Evolutionary conservation across 2,113 vertebrate species (phyloP).

Genomic region (Nothocercus julius): DNA sequence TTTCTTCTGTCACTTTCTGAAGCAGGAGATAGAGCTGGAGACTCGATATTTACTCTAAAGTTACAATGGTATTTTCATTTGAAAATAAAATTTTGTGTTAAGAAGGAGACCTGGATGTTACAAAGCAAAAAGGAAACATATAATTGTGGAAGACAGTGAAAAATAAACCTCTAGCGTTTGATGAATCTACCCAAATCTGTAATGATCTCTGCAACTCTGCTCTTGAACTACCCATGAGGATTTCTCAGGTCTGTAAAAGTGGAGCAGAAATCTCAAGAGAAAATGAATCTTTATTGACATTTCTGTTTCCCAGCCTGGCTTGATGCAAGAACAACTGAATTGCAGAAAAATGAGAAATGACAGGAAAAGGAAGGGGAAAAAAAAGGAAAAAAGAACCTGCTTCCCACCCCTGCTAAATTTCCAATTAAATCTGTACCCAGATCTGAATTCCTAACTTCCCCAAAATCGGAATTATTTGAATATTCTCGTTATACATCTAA

Average conservation of each 20-base stretch:
- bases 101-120: neutral
- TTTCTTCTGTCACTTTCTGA: neutral
- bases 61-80: neutral
- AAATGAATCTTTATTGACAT: constrained; percentile 5
- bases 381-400: neutral
- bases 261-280: neutral
- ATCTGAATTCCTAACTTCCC: neutral
- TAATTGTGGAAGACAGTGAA: neutral
- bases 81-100: neutral
- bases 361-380: neutral
- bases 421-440: neutral
- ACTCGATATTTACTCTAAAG: neutral
- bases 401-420: neutral
- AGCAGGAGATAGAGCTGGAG: neutral
- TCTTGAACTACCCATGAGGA: neutral
- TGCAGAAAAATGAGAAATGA: neutral
- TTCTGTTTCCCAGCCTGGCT: neutral
- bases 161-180: neutral
- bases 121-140: neutral
- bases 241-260: neutral
- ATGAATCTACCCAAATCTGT: neutral
- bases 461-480: neutral
- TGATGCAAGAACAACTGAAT: neutral
- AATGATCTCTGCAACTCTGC: fast-evolving
- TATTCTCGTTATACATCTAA: neutral